Evolutionary conservation across 2,113 vertebrate species (phyloP), one percentile per base, ranked within the genome.

Genomic region (Chloroceryle aenea): DNA sequence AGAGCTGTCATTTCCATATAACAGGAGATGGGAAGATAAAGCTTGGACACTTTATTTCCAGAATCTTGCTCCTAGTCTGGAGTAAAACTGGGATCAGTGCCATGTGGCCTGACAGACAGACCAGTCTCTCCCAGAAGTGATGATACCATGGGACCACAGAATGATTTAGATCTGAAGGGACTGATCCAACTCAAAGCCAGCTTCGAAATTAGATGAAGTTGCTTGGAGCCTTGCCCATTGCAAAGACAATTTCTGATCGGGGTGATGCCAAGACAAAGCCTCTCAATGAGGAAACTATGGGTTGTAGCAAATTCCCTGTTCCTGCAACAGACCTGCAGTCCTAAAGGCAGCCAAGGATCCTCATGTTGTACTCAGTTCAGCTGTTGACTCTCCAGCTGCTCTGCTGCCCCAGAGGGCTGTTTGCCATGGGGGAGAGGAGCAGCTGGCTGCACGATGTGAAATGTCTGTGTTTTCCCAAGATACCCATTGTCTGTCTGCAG

Each of bases 401-500:
- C 81, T 2, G 4, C 4, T 81, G 75, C 25, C 69, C 76, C 75
- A 5, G 62, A 69, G 68, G 45, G 87, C 80, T 91, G 66, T 76
- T 94, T 88, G 88, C 86, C 55, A 7, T 15, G 23, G 88, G 47
- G 94, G 83, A 95, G 80, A 95, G 88, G 78, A 96, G 93, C 91
- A 95, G 91, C 91, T 94, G 94, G 66, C 79, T 75, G 69, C 15
- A 0, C 66, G 71, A 10, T 62, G 67, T 78, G 80, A 86, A 71
- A 32, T 23, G 81, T 47, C 74, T 86, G 74, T 3, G 11, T 62
- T 93, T 93, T 95, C 97, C 96, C 96, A 95, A 95, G 95, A 94
- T 43, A 87, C 58, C 89, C 94, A 95, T 97, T 97, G 97, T 97
- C 90, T 94, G 93, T 61, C 94, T 90, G 76, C 76, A 82, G 77